Evolutionary conservation across 2,113 vertebrate genomes (phyloP).

Genomic region (Ammodytes marinus): DNA sequence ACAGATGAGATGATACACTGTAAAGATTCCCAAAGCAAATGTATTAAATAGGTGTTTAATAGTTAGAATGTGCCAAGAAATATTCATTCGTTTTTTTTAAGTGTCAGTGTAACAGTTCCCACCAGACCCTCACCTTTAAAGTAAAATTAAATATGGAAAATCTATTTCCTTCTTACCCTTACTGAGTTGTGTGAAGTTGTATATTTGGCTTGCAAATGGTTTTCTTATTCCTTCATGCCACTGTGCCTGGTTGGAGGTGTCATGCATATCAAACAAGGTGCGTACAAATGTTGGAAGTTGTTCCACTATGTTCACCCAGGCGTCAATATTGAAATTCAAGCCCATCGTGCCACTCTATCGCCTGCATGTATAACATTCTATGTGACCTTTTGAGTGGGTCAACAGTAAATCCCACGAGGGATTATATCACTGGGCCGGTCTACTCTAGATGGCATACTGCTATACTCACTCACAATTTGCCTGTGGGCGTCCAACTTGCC

Average conservation of each 20-base stretch:
- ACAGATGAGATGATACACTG: too few species aligned
- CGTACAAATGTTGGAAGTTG: constrained; percentile 26
- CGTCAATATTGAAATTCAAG: constrained; percentile 41
- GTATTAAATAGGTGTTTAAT: too few species aligned
- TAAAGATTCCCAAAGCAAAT: too few species aligned
- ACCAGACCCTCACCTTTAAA: constrained; percentile 4
- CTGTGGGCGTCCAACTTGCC: constrained; percentile 38
- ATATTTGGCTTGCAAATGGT: not conserved
- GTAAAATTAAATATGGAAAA: too few species aligned
- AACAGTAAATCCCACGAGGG: constrained; percentile 47
- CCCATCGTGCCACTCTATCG: constrained; percentile 28
- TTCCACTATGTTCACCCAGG: constrained; percentile 32
- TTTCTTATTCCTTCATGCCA: constrained; percentile 18
- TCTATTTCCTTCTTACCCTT: too few species aligned
- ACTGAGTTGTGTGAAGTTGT: not conserved
- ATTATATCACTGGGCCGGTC: constrained; percentile 35
- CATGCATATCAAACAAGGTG: not conserved
- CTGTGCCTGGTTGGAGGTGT: not conserved
- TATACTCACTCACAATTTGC: constrained; percentile 29
- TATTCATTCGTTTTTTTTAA: too few species aligned
- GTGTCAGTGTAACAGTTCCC: too few species aligned
- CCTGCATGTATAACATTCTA: constrained; percentile 33
- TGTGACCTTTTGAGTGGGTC: constrained; percentile 54
- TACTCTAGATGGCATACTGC: constrained; percentile 37
- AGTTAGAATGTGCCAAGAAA: too few species aligned